Evolutionary conservation across 2,888 invertebrate species (phyloP).

Genomic region (Xanthia togata): DNA sequence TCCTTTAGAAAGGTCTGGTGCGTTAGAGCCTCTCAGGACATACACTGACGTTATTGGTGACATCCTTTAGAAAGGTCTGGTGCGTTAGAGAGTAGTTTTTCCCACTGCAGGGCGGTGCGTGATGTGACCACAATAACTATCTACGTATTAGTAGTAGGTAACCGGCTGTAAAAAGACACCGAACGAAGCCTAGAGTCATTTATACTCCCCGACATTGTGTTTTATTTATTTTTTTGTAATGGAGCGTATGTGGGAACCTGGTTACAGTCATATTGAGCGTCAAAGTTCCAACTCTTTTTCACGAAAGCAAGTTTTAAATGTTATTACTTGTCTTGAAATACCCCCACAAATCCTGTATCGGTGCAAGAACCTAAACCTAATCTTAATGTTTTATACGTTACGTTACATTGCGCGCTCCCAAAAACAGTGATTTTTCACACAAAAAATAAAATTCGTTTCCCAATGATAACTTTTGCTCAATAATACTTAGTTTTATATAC

Average conservation of each 20-base stretch:
- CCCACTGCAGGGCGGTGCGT: background rate
- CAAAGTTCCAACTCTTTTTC: too few relatives aligned
- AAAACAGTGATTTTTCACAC: background rate
- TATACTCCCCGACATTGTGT: too few relatives aligned
- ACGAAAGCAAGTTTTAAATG: too few relatives aligned
- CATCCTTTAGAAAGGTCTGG: background rate
- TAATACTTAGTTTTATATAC: background rate
- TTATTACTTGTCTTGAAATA: too few relatives aligned
- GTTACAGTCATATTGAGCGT: too few relatives aligned
- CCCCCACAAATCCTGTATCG: background rate
- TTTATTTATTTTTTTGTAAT: too few relatives aligned
- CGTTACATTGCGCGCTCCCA: background rate
- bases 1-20: background rate
- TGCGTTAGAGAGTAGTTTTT: slow-evolving; percentile 3
- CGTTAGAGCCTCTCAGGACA: background rate
- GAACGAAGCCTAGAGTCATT: background rate
- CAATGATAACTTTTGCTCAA: background rate
- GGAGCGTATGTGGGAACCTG: too few relatives aligned
- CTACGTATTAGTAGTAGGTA: background rate
- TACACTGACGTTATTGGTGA: background rate
- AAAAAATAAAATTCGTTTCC: background rate
- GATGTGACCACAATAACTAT: background rate
- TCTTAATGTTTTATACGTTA: background rate
- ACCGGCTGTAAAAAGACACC: background rate
- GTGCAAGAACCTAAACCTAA: background rate